Conservation (phyloP, 2,888 invertebrate species). For the Spodoptera exigua region DNA sequence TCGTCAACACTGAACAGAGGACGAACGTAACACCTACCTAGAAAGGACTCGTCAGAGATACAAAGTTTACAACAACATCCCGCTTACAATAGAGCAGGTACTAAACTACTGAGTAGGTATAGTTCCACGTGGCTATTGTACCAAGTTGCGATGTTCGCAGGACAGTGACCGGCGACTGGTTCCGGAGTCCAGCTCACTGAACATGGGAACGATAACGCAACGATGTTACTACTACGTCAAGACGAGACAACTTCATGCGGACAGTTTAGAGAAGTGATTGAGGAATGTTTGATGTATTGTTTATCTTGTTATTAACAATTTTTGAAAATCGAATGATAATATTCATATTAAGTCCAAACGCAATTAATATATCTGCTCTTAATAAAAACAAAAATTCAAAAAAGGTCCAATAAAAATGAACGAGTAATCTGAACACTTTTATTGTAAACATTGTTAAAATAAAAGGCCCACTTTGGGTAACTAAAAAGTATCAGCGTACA, state of each 20-base stretch:
- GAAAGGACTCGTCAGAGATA: background rate
- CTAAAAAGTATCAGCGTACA: slow-evolving; percentile 12
- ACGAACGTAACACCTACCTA: too few species aligned
- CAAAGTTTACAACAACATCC: background rate
- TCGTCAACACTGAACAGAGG: too few species aligned
- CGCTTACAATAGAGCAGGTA: too few species aligned
- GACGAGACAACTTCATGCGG: slow-evolving; percentile 9
- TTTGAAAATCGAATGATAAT: too few species aligned
- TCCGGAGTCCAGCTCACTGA: slow-evolving; percentile 51
- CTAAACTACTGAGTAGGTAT: background rate
- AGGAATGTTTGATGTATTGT: slow-evolving; percentile 10
- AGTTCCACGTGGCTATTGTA: slow-evolving; percentile 44
- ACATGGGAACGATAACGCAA: slow-evolving; percentile 44
- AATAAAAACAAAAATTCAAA: too few species aligned
- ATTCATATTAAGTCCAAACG: too few species aligned
- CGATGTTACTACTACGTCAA: slow-evolving; percentile 27
- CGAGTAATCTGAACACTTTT: background rate
- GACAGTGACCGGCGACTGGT: slow-evolving; percentile 50
- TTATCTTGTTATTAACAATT: too few species aligned
- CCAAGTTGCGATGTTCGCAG: slow-evolving; percentile 35
- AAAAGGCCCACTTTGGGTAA: background rate
- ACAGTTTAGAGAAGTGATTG: slow-evolving; percentile 17
- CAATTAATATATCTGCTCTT: too few species aligned
- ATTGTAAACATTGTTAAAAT: background rate
- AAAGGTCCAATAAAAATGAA: background rate